Conservation (phyloP, 2,113 vertebrate species). For the Amblyopsis rosae region DNA sequence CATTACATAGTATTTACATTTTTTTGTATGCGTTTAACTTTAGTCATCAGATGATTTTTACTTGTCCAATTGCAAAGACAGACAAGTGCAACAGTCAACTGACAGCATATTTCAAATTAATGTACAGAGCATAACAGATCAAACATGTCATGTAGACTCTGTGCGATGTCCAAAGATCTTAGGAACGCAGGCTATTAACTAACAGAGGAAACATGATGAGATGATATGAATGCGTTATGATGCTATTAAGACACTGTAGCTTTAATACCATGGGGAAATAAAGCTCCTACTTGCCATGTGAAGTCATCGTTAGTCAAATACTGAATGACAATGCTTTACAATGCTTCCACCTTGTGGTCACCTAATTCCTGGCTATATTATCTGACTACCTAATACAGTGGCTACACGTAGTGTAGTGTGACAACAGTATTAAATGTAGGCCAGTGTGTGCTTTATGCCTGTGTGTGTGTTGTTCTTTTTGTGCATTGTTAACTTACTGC, state of each 20-base stretch:
- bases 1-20: too few relatives aligned
- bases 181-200: conserved; percentile 7
- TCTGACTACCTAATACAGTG: conserved; percentile 1
- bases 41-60: background rate
- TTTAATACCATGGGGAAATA: conserved; percentile 35
- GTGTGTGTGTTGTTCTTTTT: background rate
- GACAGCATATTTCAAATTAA: conserved; percentile 3
- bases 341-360: conserved; percentile 45
- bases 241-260: conserved; percentile 50
- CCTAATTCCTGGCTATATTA: background rate
- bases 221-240: conserved; percentile 34
- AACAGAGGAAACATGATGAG: background rate
- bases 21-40: too few relatives aligned
- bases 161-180: background rate
- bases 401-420: background rate
- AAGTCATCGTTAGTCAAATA: conserved; percentile 15
- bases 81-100: conserved; percentile 13
- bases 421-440: background rate
- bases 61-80: conserved; percentile 9
- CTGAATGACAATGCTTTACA: conserved; percentile 25
- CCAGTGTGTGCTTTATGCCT: background rate
- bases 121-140: background rate
- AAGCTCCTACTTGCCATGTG: conserved; percentile 40
- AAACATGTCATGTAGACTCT: conserved; percentile 4
- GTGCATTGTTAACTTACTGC: conserved; percentile 21